Evolutionary conservation across 2,113 vertebrate genomes (phyloP).

Genomic region (Promerops cafer): DNA sequence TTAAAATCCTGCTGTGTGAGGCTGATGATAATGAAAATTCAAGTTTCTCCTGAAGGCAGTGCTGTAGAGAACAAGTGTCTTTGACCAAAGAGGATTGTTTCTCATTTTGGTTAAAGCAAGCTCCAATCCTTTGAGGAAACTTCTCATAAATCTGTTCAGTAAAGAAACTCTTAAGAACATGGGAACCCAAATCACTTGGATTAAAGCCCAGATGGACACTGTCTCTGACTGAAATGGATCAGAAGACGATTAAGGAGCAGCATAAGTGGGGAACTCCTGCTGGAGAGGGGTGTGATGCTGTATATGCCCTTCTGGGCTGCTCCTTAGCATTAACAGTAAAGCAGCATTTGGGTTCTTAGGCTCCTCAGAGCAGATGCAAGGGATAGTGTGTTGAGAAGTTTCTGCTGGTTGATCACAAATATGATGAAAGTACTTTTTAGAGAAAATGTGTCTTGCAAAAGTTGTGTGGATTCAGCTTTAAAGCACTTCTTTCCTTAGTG

Average conservation of each 20-base stretch:
- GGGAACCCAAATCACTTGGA: not conserved
- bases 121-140: not conserved
- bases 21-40: not conserved
- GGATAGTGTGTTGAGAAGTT: not conserved
- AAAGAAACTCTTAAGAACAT: not conserved
- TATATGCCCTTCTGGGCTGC: not conserved
- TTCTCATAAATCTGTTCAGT: not conserved
- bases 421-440: not conserved
- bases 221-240: not conserved
- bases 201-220: not conserved
- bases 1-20: not conserved
- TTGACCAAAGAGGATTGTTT: not conserved
- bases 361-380: not conserved
- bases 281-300: not conserved
- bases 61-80: not conserved
- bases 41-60: not conserved
- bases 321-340: not conserved
- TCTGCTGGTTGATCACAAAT: not conserved
- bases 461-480: not conserved
- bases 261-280: not conserved
- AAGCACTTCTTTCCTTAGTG: not conserved
- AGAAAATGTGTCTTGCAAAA: not conserved
- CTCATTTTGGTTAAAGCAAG: not conserved
- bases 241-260: not conserved
- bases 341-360: not conserved